phyloP scores from a whole-genome alignment of 1,140 invertebrate species.

The Polyergus mexicanus region DNA sequence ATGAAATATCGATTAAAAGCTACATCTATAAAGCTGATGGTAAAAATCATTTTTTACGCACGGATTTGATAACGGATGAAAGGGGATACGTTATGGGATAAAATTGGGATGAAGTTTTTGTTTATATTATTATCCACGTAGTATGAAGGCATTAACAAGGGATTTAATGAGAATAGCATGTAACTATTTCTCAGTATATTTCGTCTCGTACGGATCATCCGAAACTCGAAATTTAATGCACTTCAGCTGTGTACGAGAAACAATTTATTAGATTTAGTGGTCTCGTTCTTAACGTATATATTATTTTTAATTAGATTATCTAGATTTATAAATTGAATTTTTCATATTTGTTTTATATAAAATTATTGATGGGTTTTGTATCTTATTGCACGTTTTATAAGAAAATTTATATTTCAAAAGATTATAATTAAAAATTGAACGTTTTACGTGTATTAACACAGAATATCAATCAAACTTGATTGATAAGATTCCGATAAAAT shows the following conservation, averaged over 20 bases:
- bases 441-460: not conserved
- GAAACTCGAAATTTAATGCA: not conserved
- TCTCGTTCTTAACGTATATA: not conserved
- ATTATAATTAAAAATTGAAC: not conserved
- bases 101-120: slow-evolving; percentile 29
- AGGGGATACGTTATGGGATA: slow-evolving; percentile 14
- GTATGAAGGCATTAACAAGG: slow-evolving; percentile 34
- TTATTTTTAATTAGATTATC: slow-evolving; percentile 22
- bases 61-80: slow-evolving; percentile 27
- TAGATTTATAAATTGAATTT: not conserved
- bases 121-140: slow-evolving; percentile 45
- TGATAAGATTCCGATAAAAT: slow-evolving; percentile 24
- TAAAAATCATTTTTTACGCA: slow-evolving; percentile 43
- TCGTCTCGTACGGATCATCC: slow-evolving; percentile 22
- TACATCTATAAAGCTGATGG: slow-evolving; percentile 31
- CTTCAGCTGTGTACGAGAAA: not conserved
- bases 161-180: slow-evolving; percentile 53
- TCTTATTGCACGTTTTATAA: not conserved
- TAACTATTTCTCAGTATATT: slow-evolving; percentile 50
- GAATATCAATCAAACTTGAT: slow-evolving; percentile 31
- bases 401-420: no score
- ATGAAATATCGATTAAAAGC: slow-evolving; percentile 14
- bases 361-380: not conserved
- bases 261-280: slow-evolving; percentile 31
- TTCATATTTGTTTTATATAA: not conserved